Base-by-base conservation (phyloP, 2,888 invertebrate species). In the Drosophila incognita region DNA sequence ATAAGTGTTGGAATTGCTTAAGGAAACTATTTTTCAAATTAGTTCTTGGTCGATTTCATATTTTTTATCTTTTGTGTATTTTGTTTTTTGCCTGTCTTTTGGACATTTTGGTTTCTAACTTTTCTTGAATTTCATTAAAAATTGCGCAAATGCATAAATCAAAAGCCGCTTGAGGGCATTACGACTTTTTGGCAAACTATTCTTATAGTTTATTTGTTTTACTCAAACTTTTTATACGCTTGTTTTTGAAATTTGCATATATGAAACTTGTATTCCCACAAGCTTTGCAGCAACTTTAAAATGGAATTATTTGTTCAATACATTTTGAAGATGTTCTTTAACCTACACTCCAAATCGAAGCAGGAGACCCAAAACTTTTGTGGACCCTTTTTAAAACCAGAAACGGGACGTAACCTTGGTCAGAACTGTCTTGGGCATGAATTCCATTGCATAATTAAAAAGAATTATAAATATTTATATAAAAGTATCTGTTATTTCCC, bases 1-100 rank as follows among this genome's bases (percentile, higher is more conserved):
- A 77, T 66, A 69, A 74, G 66, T 74, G 62, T 49, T 65, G 52
- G 27, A 49, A n/a, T 21, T 27, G 18, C 38, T 36, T 46, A 3
- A 29, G 15, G 7, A 62, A 59, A 49, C 49, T 29, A 35, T 10
- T 29, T 29, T 33, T 13, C 15, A 56, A 29, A 36, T 54, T 54
- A 36, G 5, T 42, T 18, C 4, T 29, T 61, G 6, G 11, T 11
- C 27, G 4, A 13, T 38, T 29, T 56, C 2, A 15, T 7, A 3
- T 27, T 24, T 18, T 18, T 27, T 18, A 6, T 36, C 5, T 6
- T 15, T 15, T 11, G 5, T 18, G 21, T 13, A n/a, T 10, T 11
- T 40, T 0, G n/a, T n/a, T n/a, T 40, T n/a, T 8, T 4, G 8
- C 18, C 13, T 4, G 3, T 6, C 1, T 7, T 24, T 46, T 10